Conservation (phyloP, 2,113 vertebrate genomes). For the Onychostruthus taczanowskii region DNA sequence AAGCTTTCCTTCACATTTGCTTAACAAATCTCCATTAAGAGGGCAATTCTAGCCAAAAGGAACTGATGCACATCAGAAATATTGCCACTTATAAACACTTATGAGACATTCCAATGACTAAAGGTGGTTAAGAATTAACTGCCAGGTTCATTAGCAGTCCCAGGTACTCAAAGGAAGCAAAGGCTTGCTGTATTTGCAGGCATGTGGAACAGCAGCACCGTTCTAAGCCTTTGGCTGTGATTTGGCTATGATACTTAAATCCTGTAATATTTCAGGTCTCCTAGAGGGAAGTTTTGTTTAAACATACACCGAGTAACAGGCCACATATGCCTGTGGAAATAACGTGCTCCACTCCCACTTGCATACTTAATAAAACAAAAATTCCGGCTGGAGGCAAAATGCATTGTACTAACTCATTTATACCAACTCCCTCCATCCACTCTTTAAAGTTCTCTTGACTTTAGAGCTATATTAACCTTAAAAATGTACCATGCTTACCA, state of each 20-base stretch:
- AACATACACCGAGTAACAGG: neutral
- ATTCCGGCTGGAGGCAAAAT: neutral
- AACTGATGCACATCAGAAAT: neutral
- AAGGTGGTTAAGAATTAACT: neutral
- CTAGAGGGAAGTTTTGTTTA: neutral
- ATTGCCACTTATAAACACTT: neutral
- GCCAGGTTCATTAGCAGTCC: neutral
- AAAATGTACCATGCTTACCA: neutral
- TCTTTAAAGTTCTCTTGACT: neutral
- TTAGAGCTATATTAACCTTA: neutral
- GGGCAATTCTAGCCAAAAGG: neutral
- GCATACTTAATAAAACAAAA: neutral
- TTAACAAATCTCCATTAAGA: neutral
- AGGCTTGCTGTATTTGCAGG: neutral
- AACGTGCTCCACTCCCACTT: neutral
- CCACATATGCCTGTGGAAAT: neutral
- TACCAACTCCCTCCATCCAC: neutral
- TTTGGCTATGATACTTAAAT: neutral
- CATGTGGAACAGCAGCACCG: neutral
- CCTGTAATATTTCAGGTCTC: neutral
- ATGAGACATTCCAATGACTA: neutral
- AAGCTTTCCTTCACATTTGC: neutral
- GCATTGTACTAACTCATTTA: neutral
- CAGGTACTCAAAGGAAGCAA: neutral
- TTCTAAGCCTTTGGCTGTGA: neutral